Evolutionary conservation across 2,888 invertebrate species (phyloP).

Genomic region (Rhodophaea formosa): DNA sequence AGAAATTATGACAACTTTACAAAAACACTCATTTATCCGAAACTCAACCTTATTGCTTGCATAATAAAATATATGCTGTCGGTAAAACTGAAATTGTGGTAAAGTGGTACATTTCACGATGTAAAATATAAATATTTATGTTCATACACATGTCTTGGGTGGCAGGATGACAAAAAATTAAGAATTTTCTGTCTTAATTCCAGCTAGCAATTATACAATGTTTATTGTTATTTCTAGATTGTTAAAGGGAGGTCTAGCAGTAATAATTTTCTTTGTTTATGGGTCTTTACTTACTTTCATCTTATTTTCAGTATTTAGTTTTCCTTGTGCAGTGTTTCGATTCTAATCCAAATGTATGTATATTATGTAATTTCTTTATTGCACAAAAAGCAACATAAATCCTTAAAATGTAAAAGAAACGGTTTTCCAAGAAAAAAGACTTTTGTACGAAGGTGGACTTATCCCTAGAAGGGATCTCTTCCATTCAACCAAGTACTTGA

Average conservation of each 20-base stretch:
- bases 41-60: background rate
- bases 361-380: no score
- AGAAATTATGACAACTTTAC: slow-evolving; percentile 32
- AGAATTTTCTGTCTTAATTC: slow-evolving; percentile 40
- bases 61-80: background rate
- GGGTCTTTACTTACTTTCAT: no score
- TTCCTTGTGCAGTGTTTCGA: no score
- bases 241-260: slow-evolving; percentile 27
- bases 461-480: no score
- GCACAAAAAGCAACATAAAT: no score
- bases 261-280: background rate
- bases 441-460: no score
- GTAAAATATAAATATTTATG: slow-evolving; percentile 37
- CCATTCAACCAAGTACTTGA: no score
- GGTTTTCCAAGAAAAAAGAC: no score
- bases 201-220: slow-evolving; percentile 39
- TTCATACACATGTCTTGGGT: slow-evolving; percentile 30
- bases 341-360: no score
- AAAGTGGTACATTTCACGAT: slow-evolving; percentile 35
- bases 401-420: no score
- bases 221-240: slow-evolving; percentile 31
- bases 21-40: background rate
- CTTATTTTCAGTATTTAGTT: no score
- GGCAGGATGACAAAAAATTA: slow-evolving; percentile 33
- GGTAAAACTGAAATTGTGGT: slow-evolving; percentile 23